phyloP scores from a whole-genome alignment of 2,888 invertebrate genomes.

The Megastigmus dorsalis region DNA sequence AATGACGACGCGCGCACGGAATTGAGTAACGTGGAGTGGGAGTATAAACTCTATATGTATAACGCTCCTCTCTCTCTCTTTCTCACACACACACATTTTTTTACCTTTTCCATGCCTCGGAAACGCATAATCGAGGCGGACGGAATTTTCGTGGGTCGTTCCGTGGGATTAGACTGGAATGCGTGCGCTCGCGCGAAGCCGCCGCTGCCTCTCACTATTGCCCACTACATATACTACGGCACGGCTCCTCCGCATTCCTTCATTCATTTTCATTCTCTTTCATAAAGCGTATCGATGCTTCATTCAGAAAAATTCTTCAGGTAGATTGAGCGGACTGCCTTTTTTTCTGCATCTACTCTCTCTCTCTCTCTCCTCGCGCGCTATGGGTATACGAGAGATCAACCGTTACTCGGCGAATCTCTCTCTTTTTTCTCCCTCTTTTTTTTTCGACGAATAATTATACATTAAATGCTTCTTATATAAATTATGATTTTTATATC shows the following conservation, averaged over 20 bases:
- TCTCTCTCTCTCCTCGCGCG: too few species aligned
- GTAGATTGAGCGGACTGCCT: background rate
- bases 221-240: background rate
- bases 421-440: background rate
- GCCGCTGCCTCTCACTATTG: conserved; percentile 39
- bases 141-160: conserved; percentile 54
- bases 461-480: too few species aligned
- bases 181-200: conserved; percentile 62
- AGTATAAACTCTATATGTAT: conserved; percentile 7
- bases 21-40: conserved; percentile 65
- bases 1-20: conserved; percentile 57
- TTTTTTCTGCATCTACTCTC: background rate
- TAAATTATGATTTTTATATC: too few species aligned
- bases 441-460: too few species aligned
- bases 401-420: background rate
- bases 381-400: background rate
- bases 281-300: conserved; percentile 48
- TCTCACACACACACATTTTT: background rate
- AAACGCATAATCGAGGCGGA: conserved; percentile 31
- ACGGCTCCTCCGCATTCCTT: conserved; percentile 46
- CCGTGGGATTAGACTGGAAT: conserved; percentile 68
- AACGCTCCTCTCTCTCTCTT: background rate
- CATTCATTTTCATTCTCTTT: conserved; percentile 51
- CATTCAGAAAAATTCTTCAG: conserved; percentile 40
- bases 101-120: conserved; percentile 21